A percentile compares a stretch with the other conserved stretches of the same genome.
These are phyloP conservation scores for Brevimyrus niger DNA, from an alignment of 2,113 vertebrate genomes.

Conservation along the genomic window DNA sequence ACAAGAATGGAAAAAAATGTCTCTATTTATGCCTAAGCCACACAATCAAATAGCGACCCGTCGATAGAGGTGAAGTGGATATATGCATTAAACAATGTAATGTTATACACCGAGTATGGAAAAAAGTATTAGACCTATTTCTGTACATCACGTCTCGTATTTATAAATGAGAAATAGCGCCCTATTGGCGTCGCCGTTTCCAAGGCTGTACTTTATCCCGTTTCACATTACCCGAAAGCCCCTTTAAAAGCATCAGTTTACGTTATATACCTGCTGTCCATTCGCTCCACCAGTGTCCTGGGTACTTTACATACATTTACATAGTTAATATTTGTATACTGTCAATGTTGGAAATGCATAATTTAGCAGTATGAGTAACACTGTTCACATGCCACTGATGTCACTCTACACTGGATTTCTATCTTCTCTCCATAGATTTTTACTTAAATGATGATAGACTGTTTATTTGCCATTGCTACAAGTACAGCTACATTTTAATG, in stretches of 20 bases:
- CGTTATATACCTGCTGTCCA: background rate
- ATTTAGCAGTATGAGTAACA: background rate
- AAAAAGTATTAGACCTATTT: background rate
- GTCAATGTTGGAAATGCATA: background rate
- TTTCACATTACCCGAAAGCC: background rate
- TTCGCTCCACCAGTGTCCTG: background rate
- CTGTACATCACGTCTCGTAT: background rate
- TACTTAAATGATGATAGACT: no score
- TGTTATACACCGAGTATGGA: background rate
- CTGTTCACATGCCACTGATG: background rate
- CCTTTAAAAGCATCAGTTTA: background rate
- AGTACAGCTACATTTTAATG: no score
- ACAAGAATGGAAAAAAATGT: background rate
- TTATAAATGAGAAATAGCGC: background rate
- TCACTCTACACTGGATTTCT: background rate
- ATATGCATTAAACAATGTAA: background rate
- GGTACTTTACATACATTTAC: background rate
- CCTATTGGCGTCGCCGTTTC: background rate
- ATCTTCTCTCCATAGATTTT: background rate
- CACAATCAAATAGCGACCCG: background rate
- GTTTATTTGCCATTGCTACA: no score
- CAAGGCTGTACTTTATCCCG: background rate
- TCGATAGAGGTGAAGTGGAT: background rate
- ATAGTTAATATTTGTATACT: no score
- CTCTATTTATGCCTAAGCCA: background rate